These are phyloP conservation scores for Tortrix viridana DNA, from an alignment of 2,888 invertebrate genomes.

Conservation along the genomic window DNA sequence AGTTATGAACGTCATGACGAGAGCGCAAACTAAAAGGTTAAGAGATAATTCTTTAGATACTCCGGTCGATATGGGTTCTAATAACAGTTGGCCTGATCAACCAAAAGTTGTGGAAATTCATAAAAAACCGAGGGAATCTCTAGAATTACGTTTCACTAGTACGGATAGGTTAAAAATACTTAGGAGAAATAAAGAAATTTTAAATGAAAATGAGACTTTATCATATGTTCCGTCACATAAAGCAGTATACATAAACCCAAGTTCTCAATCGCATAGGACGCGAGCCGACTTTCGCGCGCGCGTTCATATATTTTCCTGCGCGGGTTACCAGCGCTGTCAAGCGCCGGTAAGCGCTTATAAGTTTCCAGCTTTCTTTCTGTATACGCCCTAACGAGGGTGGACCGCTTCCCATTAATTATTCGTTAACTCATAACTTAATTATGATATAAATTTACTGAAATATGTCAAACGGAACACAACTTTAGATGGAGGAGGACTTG, in stretches of 20 bases:
- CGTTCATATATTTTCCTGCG: too few relatives aligned
- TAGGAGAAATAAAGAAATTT: constrained; percentile 8
- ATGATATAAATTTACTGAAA: too few relatives aligned
- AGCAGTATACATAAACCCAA: constrained; percentile 19
- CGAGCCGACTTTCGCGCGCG: constrained; percentile 21
- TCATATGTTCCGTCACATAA: constrained; percentile 15
- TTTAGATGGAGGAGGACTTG: too few relatives aligned
- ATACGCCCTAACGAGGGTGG: too few relatives aligned
- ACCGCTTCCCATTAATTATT: too few relatives aligned
- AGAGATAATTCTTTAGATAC: background rate
- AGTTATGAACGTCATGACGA: constrained; percentile 31
- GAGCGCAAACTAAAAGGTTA: constrained; percentile 20
- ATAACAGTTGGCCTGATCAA: constrained; percentile 32
- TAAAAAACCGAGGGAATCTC: constrained; percentile 34
- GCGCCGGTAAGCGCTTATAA: too few relatives aligned
- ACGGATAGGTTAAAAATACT: constrained; percentile 12
- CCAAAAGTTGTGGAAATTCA: constrained; percentile 36
- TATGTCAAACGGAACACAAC: too few relatives aligned
- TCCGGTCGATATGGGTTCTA: constrained; percentile 19
- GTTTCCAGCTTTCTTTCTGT: too few relatives aligned
- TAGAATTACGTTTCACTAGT: constrained; percentile 23
- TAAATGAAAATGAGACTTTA: constrained; percentile 21
- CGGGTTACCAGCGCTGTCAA: too few relatives aligned
- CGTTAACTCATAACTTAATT: too few relatives aligned
- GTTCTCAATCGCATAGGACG: constrained; percentile 12